These are phyloP conservation scores for Shinisaurus crocodilurus DNA, from an alignment of 2,113 vertebrate genomes.

Conservation along the genomic window DNA sequence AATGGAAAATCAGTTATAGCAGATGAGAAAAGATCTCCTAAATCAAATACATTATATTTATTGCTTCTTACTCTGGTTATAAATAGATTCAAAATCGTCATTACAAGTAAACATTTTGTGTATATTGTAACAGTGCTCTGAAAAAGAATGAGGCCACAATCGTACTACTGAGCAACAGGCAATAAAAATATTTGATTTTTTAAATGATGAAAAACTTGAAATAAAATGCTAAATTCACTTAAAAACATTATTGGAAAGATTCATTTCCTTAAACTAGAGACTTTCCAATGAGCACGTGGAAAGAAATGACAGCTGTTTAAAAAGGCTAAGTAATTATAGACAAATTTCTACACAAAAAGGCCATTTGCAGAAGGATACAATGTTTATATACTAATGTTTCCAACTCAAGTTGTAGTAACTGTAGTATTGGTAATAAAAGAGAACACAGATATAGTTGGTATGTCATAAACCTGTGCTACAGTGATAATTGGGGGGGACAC, in stretches of 20 bases:
- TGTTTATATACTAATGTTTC: background rate
- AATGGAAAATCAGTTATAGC: conserved; percentile 26
- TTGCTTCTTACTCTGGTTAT: background rate
- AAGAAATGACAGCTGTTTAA: background rate
- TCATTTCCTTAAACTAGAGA: background rate
- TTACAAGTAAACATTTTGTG: rapidly evolving
- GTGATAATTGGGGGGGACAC: background rate
- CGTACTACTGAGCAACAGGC: background rate
- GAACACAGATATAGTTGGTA: background rate
- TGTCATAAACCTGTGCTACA: background rate
- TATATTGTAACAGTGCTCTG: rapidly evolving
- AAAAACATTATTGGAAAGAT: background rate
- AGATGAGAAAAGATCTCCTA: conserved; percentile 50
- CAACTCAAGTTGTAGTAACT: background rate
- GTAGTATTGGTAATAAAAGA: background rate
- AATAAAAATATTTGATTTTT: background rate
- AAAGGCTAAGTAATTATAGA: background rate
- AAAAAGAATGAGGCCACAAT: background rate
- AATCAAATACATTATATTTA: conserved; percentile 48
- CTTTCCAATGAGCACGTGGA: background rate
- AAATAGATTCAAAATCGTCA: background rate
- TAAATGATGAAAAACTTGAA: background rate
- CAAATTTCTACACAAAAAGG: background rate
- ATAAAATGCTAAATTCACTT: background rate
- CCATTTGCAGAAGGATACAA: background rate